Evolutionary conservation across 2,113 vertebrate species (phyloP).

Genomic region (Apus apus): DNA sequence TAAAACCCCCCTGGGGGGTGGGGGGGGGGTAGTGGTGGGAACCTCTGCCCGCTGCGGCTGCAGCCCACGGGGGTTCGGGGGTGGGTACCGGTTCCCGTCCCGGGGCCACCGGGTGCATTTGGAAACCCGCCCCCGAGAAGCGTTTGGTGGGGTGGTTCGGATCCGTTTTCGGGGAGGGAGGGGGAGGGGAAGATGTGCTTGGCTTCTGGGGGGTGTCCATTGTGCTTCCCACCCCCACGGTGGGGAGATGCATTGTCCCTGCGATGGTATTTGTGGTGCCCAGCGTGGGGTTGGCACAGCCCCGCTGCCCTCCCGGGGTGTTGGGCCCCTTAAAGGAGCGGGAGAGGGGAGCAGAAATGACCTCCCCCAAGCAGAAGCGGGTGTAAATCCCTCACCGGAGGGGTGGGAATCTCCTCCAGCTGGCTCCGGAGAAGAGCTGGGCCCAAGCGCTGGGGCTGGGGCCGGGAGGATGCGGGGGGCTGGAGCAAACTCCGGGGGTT

Average conservation of each 20-base stretch:
- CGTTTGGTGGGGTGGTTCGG: background rate
- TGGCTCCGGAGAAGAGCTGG: background rate
- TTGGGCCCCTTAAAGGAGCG: background rate
- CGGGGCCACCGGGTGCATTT: background rate
- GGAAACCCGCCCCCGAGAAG: background rate
- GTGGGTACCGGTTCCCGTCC: too few relatives aligned
- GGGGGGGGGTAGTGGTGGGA: too few relatives aligned
- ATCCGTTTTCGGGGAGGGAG: background rate
- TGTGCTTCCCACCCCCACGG: background rate
- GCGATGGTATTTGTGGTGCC: background rate
- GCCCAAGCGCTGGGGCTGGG: background rate
- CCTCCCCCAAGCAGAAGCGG: background rate
- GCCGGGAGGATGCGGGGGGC: background rate
- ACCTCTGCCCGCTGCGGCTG: background rate
- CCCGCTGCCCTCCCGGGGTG: background rate
- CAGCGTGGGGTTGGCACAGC: accelerated
- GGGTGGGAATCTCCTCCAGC: background rate
- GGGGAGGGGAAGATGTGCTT: accelerated
- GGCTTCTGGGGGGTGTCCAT: too few relatives aligned
- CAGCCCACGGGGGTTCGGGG: background rate
- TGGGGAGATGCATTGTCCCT: accelerated
- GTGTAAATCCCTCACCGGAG: background rate
- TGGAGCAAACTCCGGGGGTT: background rate
- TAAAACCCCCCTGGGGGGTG: background rate
- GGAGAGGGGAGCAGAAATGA: background rate